These are phyloP conservation scores for Patiria miniata DNA, from an alignment of 35 echinoderm and acorn worm genomes.

Conservation along the genomic window DNA sequence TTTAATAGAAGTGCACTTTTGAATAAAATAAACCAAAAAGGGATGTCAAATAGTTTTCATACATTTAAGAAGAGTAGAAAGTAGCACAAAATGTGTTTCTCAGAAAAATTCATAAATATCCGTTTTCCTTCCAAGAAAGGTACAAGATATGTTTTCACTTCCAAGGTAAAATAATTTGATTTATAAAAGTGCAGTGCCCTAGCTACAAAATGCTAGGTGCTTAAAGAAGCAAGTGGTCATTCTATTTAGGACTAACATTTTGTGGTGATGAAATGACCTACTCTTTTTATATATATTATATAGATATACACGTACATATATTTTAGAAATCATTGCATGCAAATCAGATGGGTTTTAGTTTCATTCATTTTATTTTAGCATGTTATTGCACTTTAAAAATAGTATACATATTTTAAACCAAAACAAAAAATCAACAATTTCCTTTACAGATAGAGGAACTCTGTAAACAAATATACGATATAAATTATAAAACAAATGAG, in stretches of 20 bases:
- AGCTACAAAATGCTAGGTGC: not conserved
- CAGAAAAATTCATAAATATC: too few relatives aligned
- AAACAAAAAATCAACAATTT: too few relatives aligned
- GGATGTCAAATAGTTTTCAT: too few relatives aligned
- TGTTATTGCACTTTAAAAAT: not conserved
- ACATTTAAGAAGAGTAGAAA: too few relatives aligned
- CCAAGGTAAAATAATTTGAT: not conserved
- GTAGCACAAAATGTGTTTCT: too few relatives aligned
- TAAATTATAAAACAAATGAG: not conserved
- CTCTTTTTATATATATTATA: not conserved
- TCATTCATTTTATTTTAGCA: not conserved
- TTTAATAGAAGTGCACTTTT: too few relatives aligned
- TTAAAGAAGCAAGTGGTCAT: not conserved
- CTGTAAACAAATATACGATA: not conserved
- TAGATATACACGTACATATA: not conserved
- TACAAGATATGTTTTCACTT: not conserved
- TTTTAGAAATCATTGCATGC: not conserved
- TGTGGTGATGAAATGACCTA: not conserved
- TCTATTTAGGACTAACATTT: not conserved
- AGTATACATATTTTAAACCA: not conserved
- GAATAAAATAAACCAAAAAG: too few relatives aligned
- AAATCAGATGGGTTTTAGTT: not conserved
- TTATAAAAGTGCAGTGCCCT: not conserved
- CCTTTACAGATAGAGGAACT: not conserved
- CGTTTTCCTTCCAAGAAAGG: too few relatives aligned